Evolutionary conservation across 2,888 invertebrate species (phyloP).

Genomic region (Autographa pulchrina): DNA sequence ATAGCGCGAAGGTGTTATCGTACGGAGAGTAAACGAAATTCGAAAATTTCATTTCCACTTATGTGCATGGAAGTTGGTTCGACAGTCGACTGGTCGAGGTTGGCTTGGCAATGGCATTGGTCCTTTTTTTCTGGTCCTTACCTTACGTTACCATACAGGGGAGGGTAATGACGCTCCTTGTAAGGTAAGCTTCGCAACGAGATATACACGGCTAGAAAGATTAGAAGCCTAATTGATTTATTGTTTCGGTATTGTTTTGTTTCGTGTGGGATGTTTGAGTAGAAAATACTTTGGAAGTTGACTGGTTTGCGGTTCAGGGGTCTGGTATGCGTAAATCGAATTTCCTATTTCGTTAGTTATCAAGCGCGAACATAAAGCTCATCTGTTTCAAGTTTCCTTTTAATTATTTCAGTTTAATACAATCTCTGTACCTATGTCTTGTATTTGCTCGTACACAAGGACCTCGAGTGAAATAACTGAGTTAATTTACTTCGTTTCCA

Average conservation of each 20-base stretch:
- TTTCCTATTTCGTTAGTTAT: not conserved
- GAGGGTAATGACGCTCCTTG: constrained; percentile 76
- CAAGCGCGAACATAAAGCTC: not conserved
- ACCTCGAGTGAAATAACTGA: not conserved
- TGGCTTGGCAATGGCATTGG: constrained; percentile 81
- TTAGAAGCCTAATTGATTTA: constrained; percentile 41
- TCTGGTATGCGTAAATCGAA: not conserved
- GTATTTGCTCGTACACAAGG: not conserved
- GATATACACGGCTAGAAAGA: constrained; percentile 33
- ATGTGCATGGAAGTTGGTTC: constrained; percentile 55
- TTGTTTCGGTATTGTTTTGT: constrained; percentile 14
- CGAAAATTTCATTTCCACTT: constrained; percentile 68
- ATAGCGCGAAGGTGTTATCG: constrained; percentile 40
- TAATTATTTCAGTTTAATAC: not conserved
- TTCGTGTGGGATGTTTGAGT: not conserved
- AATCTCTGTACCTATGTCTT: too few species aligned
- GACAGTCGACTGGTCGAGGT: constrained; percentile 18
- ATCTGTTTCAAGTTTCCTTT: not conserved
- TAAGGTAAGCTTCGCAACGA: constrained; percentile 61
- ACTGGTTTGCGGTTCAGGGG: not conserved
- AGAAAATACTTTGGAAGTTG: not conserved
- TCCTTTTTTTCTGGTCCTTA: constrained; percentile 75
- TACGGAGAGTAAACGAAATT: constrained; percentile 69
- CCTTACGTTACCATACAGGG: constrained; percentile 79
- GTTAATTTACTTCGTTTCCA: too few species aligned